Conservation (phyloP, 1,140 invertebrate species). For the Eupristina koningsbergeri region DNA sequence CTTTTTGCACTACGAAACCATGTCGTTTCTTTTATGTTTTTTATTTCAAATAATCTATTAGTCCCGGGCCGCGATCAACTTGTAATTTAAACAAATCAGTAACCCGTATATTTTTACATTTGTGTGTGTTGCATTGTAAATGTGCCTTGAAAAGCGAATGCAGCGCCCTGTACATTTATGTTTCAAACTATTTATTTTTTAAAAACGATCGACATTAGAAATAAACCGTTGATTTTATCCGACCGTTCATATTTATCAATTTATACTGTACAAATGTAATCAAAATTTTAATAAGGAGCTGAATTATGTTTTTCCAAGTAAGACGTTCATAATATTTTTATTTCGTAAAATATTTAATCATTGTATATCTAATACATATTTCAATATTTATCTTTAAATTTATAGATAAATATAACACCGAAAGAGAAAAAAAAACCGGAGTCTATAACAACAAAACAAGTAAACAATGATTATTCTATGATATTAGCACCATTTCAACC, state of each 20-base stretch:
- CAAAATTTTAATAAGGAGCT: neutral
- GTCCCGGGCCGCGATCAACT: too few relatives aligned
- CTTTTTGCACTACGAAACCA: too few relatives aligned
- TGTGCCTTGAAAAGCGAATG: neutral
- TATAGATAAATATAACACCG: slow-evolving; percentile 60
- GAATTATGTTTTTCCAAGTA: slow-evolving; percentile 62
- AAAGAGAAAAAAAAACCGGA: slow-evolving; percentile 55
- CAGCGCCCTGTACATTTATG: neutral
- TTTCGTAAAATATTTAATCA: neutral
- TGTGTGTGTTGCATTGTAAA: neutral
- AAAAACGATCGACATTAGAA: neutral
- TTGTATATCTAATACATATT: neutral
- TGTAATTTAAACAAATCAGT: too few relatives aligned
- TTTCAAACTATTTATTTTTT: slow-evolving; percentile 30
- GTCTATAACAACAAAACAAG: slow-evolving; percentile 19
- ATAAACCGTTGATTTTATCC: slow-evolving; percentile 22
- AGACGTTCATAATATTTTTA: slow-evolving; percentile 18
- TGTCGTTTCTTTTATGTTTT: too few relatives aligned
- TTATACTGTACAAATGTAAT: slow-evolving; percentile 1
- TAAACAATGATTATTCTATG: slow-evolving; percentile 53
- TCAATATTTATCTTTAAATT: slow-evolving; percentile 34
- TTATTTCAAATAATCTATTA: too few relatives aligned
- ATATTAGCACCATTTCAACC: slow-evolving; percentile 67
- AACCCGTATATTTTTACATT: too few relatives aligned
- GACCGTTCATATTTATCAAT: neutral